These are phyloP conservation scores for Spinus olivaceus DNA, from an alignment of 2,797 vertebrate species.

Conservation along the genomic window DNA sequence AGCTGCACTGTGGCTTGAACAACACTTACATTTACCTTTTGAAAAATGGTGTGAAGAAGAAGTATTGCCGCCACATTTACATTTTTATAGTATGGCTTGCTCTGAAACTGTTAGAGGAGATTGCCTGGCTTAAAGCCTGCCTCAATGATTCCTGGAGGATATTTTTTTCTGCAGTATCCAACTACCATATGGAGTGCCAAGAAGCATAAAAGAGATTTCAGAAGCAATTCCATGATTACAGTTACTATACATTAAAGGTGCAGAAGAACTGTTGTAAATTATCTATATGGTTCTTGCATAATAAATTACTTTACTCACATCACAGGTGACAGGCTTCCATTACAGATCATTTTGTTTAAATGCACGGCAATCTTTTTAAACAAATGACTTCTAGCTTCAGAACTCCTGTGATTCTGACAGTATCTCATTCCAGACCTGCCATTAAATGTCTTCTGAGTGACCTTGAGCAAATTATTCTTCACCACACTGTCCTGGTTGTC, in stretches of 20 bases:
- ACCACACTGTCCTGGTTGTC: neutral
- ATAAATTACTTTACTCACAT: conserved; percentile 56
- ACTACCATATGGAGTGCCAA: conserved; percentile 46
- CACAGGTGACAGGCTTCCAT: conserved; percentile 32
- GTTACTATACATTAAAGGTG: conserved; percentile 53
- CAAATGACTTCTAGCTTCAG: conserved; percentile 42
- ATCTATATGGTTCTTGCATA: conserved; percentile 44
- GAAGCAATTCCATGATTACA: conserved; percentile 59
- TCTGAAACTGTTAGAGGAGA: conserved; percentile 70
- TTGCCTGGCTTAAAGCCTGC: conserved; percentile 60
- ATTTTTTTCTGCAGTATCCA: conserved; percentile 42
- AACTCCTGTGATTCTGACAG: neutral
- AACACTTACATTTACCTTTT: conserved; percentile 39
- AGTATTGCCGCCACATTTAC: conserved; percentile 57
- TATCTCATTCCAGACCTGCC: neutral
- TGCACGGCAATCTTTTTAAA: conserved; percentile 49
- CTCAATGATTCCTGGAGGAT: conserved; percentile 63
- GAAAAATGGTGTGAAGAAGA: conserved; percentile 55
- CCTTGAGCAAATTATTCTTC: neutral
- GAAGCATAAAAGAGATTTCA: conserved; percentile 52
- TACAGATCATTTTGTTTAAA: conserved; percentile 62
- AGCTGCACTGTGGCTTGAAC: conserved; percentile 40
- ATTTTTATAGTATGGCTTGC: conserved; percentile 69
- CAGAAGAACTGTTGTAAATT: conserved; percentile 49
- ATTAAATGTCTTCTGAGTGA: conserved; percentile 9